These are phyloP conservation scores for Diogma glabrata DNA, from an alignment of 2,888 invertebrate species.

Conservation along the genomic window DNA sequence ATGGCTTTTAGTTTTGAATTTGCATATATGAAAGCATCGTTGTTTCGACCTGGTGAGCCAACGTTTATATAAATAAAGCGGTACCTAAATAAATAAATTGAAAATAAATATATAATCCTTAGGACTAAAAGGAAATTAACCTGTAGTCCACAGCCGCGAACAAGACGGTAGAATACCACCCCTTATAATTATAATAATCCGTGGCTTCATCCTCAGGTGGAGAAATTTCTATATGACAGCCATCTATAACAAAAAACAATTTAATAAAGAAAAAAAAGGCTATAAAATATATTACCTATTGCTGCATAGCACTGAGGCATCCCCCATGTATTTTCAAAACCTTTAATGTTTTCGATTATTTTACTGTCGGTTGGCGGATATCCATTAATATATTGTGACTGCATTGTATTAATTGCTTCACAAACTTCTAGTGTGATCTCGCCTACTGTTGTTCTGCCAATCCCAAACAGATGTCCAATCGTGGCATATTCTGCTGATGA, in stretches of 20 bases:
- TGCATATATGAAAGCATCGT: too few relatives aligned
- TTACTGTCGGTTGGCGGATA: background rate
- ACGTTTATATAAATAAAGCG: slow-evolving; percentile 14
- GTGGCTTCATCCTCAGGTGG: too few relatives aligned
- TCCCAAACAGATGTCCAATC: slow-evolving; percentile 12
- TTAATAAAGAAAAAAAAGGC: background rate
- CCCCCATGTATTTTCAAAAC: background rate
- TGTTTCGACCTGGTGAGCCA: slow-evolving; percentile 11
- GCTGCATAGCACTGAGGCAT: slow-evolving; percentile 12
- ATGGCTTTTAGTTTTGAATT: slow-evolving; percentile 9
- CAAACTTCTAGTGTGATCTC: slow-evolving; percentile 11
- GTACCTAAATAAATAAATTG: slow-evolving; percentile 8
- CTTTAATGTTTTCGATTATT: background rate
- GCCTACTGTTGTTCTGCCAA: slow-evolving; percentile 15
- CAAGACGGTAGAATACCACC: too few relatives aligned
- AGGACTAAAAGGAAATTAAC: slow-evolving; percentile 10
- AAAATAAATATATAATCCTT: slow-evolving; percentile 13
- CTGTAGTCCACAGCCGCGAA: too few relatives aligned
- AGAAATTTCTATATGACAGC: too few relatives aligned
- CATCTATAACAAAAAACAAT: background rate
- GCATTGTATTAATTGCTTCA: background rate
- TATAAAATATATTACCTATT: background rate
- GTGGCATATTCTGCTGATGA: slow-evolving; percentile 11
- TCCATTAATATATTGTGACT: background rate
- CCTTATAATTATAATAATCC: too few relatives aligned